Evolutionary conservation across 2,113 vertebrate genomes (phyloP).

Genomic region (Serinus canaria): DNA sequence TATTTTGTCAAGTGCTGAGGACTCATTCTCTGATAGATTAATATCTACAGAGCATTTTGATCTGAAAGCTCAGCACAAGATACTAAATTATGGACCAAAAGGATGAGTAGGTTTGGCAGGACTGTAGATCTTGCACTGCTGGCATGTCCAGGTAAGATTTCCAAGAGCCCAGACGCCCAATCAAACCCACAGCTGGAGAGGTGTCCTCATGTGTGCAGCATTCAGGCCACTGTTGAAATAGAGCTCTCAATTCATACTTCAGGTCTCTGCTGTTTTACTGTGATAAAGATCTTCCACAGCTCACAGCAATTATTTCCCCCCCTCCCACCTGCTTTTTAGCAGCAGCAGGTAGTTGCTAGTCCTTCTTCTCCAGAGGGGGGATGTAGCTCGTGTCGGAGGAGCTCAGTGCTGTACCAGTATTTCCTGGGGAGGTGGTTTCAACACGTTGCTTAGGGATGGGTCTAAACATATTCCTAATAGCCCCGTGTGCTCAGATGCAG

Average conservation of each 20-base stretch:
- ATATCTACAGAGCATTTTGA: background rate
- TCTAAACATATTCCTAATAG: slow-evolving; percentile 4
- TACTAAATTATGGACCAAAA: background rate
- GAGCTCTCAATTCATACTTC: background rate
- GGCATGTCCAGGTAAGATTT: background rate
- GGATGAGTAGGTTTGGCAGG: background rate
- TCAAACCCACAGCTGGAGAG: background rate
- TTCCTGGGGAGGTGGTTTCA: background rate
- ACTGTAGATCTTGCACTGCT: background rate
- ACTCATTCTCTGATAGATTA: background rate
- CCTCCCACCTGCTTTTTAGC: background rate
- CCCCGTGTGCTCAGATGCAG: background rate
- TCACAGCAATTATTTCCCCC: background rate
- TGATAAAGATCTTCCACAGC: background rate
- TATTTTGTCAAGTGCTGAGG: background rate
- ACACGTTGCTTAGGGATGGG: background rate
- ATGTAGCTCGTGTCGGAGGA: rapidly evolving
- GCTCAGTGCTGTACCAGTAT: background rate
- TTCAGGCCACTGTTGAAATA: background rate
- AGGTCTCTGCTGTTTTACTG: background rate
- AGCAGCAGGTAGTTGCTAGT: background rate
- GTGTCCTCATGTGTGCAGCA: background rate
- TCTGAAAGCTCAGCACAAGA: background rate
- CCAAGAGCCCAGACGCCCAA: background rate
- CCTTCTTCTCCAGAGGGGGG: background rate